Percentiles rank a stretch among this genome's conserved stretches.
phyloP scores from a whole-genome alignment of 2,113 vertebrate species.

The Rousettus leschenaultii region DNA sequence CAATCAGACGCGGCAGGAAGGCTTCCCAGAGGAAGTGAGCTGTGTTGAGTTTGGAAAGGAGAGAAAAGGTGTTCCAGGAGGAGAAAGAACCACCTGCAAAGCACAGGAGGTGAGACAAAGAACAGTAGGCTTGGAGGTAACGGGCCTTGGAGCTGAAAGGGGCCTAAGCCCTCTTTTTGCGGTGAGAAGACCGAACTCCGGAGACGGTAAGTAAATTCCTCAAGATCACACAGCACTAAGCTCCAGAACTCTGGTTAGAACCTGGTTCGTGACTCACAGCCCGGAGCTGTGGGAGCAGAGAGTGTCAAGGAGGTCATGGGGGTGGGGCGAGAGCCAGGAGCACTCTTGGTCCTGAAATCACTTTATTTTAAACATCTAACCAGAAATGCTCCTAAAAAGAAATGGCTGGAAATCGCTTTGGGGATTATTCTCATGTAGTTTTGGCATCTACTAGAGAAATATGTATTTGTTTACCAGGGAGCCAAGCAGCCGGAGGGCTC shows the following conservation, averaged over 20 bases:
- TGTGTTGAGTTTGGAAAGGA: neutral
- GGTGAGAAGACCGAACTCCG: neutral
- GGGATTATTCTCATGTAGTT: constrained; percentile 30
- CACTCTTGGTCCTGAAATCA: neutral
- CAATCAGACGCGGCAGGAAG: neutral
- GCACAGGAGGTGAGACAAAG: neutral
- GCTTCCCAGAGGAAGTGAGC: neutral
- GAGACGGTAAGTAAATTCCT: neutral
- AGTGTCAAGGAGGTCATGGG: accelerated
- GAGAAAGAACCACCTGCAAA: neutral
- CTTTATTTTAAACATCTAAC: neutral
- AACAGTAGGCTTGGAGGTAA: neutral
- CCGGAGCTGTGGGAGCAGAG: neutral
- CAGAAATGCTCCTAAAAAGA: neutral
- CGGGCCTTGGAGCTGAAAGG: neutral
- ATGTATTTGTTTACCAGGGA: neutral
- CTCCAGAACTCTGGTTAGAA: neutral
- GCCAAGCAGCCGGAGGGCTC: neutral
- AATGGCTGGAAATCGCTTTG: neutral
- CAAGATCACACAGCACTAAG: neutral
- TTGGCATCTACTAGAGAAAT: neutral
- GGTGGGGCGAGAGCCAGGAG: neutral
- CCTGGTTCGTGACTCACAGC: neutral
- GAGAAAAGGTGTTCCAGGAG: neutral
- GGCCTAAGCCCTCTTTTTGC: neutral